These are phyloP conservation scores for Dicyrtoma fusca DNA, from an alignment of 2,888 invertebrate genomes.

Conservation along the genomic window DNA sequence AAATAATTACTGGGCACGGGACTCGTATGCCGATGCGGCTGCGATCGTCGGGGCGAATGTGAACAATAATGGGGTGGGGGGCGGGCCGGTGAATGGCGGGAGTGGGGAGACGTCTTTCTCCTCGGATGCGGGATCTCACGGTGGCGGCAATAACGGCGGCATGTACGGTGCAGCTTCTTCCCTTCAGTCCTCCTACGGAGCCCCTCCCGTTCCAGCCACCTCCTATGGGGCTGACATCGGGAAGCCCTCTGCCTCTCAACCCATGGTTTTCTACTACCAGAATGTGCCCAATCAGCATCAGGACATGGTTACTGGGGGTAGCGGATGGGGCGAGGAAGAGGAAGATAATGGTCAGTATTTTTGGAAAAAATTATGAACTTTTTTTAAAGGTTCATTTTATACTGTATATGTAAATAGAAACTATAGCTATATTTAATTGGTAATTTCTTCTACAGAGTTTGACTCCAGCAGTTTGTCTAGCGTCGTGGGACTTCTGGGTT, in stretches of 20 bases:
- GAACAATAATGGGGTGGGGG: neutral
- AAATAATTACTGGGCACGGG: conserved; percentile 29
- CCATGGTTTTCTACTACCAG: conserved; percentile 32
- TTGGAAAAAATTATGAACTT: neutral
- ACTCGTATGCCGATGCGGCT: conserved; percentile 28
- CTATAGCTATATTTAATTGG: neutral
- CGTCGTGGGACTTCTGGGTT: neutral
- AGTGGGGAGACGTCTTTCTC: conserved; percentile 3
- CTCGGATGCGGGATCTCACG: neutral
- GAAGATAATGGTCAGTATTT: conserved; percentile 22
- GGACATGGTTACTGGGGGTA: conserved; percentile 2
- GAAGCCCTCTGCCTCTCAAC: conserved; percentile 8
- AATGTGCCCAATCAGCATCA: conserved; percentile 18
- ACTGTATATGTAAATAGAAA: no score
- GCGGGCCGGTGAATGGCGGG: neutral
- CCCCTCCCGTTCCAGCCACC: conserved; percentile 19
- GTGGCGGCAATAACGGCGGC: neutral
- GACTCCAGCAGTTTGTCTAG: neutral
- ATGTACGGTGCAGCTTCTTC: conserved; percentile 16
- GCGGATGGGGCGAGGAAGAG: conserved; percentile 7
- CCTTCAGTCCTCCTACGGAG: conserved; percentile 18
- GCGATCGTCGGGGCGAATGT: conserved; percentile 7
- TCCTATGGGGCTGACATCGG: conserved; percentile 15
- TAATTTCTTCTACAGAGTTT: neutral
- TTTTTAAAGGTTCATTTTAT: no score